A percentile compares a stretch with the other conserved stretches of the same genome.
These are phyloP conservation scores for Sarcophaga variegata DNA, from an alignment of 2,888 invertebrate genomes.

Conservation along the genomic window DNA sequence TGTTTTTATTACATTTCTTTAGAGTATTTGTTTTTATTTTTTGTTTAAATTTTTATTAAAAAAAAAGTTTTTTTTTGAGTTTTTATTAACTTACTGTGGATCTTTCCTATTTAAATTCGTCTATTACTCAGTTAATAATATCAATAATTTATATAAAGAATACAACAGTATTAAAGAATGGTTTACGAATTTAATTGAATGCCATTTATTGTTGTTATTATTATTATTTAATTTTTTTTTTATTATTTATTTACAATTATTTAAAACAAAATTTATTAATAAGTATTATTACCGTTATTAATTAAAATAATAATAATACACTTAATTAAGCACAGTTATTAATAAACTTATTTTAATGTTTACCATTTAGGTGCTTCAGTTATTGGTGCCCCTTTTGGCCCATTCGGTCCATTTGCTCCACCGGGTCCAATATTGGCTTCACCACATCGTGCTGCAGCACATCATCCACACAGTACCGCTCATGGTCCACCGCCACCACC, in stretches of 20 bases:
- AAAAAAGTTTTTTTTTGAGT: slow-evolving; percentile 16
- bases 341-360: background rate
- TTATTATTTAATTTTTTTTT: slow-evolving; percentile 12
- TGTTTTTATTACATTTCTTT: slow-evolving; percentile 30
- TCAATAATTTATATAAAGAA: background rate
- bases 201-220: slow-evolving; percentile 16
- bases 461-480: slow-evolving; percentile 80
- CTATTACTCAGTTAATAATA: slow-evolving; percentile 3
- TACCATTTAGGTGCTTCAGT: slow-evolving; percentile 84
- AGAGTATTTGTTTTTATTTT: slow-evolving; percentile 39
- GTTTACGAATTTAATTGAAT: slow-evolving; percentile 23
- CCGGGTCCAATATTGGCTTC: slow-evolving; percentile 80
- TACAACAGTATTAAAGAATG: background rate
- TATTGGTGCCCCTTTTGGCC: slow-evolving; percentile 82
- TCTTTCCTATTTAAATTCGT: slow-evolving; percentile 11
- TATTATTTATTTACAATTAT: background rate
- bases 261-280: slow-evolving; percentile 31
- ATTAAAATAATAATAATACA: background rate
- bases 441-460: slow-evolving; percentile 82
- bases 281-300: slow-evolving; percentile 34
- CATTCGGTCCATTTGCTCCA: slow-evolving; percentile 82
- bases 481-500: slow-evolving; percentile 81
- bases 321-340: background rate
- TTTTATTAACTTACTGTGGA: slow-evolving; percentile 28
- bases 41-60: slow-evolving; percentile 22